Evolutionary conservation across 2,888 invertebrate genomes (phyloP).

Genomic region (Eremobia ochroleuca): DNA sequence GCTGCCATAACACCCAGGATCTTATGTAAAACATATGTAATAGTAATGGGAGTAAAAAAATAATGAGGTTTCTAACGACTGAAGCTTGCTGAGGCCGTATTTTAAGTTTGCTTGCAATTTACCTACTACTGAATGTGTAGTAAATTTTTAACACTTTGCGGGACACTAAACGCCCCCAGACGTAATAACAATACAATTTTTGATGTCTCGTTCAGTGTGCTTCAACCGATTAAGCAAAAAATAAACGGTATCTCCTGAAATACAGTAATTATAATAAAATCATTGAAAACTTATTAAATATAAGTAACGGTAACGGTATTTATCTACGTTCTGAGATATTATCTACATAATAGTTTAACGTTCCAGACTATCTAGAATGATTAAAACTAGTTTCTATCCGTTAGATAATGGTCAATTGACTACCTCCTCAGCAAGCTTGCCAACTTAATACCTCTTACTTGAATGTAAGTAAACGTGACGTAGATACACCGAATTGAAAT

Average conservation of each 20-base stretch:
- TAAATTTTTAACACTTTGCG: neutral
- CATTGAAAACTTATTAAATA: neutral
- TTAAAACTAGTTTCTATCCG: conserved; percentile 36
- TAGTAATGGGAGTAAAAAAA: neutral
- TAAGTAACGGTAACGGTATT: neutral
- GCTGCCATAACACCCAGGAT: conserved; percentile 4
- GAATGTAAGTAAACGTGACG: neutral
- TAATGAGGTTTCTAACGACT: neutral
- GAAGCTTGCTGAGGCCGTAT: neutral
- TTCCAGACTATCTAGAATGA: neutral
- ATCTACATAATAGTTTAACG: neutral
- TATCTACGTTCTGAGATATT: neutral
- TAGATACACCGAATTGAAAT: neutral
- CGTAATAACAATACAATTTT: neutral
- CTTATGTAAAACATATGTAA: conserved; percentile 42
- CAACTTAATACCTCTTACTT: conserved; percentile 2
- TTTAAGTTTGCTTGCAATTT: neutral
- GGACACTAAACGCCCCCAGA: neutral
- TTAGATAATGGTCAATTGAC: conserved; percentile 11
- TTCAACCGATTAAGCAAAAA: neutral
- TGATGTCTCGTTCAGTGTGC: neutral
- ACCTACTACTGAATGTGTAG: neutral
- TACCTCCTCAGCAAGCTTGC: conserved; percentile 8
- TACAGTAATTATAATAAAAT: neutral
- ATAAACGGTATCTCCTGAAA: neutral